Conservation (phyloP, 2,888 invertebrate genomes). For the Sussaba pulchella region DNA sequence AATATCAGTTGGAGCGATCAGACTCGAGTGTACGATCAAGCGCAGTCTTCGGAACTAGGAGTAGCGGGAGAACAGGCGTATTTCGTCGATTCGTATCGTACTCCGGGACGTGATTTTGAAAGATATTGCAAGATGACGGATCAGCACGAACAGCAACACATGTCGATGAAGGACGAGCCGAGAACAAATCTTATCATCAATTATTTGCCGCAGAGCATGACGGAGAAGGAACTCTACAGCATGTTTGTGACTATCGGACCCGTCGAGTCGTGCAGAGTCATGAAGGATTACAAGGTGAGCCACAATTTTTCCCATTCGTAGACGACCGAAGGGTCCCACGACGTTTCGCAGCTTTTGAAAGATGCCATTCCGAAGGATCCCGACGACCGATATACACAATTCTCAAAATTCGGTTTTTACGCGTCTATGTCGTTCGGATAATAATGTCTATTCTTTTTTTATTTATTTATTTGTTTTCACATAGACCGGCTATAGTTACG, state of each 20-base stretch:
- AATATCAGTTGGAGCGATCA: slow-evolving; percentile 81
- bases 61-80: slow-evolving; percentile 29
- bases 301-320: too few species aligned
- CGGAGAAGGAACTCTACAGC: slow-evolving; percentile 95
- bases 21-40: slow-evolving; percentile 66
- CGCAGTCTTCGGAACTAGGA: slow-evolving; percentile 55
- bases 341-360: too few species aligned
- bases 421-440: slow-evolving; percentile 24
- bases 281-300: slow-evolving; percentile 94
- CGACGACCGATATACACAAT: too few species aligned
- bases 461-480: slow-evolving; percentile 67
- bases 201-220: slow-evolving; percentile 97
- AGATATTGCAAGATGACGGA: slow-evolving; percentile 80
- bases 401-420: not conserved
- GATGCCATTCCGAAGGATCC: not conserved
- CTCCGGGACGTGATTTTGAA: slow-evolving; percentile 67
- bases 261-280: slow-evolving; percentile 95
- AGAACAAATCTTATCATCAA: slow-evolving; percentile 96
- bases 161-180: slow-evolving; percentile 78
- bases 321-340: too few species aligned
- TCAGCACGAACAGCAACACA: slow-evolving; percentile 79
- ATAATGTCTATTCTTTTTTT: slow-evolving; percentile 75
- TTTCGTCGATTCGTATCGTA: slow-evolving; percentile 3
- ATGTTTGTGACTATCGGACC: slow-evolving; percentile 96
- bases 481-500: slow-evolving; percentile 97